Evolutionary conservation across 2,113 vertebrate genomes (phyloP).

Genomic region (Otis tarda): DNA sequence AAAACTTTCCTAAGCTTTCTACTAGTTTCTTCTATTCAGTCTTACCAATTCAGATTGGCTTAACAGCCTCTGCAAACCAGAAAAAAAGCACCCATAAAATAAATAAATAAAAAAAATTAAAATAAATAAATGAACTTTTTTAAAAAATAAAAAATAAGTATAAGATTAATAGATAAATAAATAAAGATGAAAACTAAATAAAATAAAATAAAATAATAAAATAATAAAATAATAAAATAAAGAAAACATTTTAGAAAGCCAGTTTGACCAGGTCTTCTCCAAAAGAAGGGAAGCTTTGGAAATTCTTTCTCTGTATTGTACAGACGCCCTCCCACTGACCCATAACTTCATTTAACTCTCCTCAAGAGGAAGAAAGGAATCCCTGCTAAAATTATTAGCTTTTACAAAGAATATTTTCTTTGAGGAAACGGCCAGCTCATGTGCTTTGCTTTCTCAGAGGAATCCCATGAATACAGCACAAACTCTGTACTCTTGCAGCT

Average conservation of each 20-base stretch:
- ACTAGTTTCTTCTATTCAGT: not conserved
- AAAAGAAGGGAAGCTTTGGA: not conserved
- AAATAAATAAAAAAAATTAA: too few relatives aligned
- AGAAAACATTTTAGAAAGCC: not conserved
- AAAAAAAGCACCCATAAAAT: not conserved
- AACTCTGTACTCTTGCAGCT: not conserved
- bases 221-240: not conserved
- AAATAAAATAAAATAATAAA: too few relatives aligned
- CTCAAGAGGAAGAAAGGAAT: constrained; percentile 62
- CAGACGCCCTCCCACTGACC: constrained; percentile 51
- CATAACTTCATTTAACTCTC: constrained; percentile 52
- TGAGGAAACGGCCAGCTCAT: constrained; percentile 43
- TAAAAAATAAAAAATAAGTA: too few relatives aligned
- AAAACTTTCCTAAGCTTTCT: not conserved
- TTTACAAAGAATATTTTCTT: constrained; percentile 38
- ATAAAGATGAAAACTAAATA: too few relatives aligned
- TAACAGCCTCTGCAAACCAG: not conserved
- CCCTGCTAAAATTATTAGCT: constrained; percentile 52
- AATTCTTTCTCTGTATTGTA: not conserved
- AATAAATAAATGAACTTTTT: too few relatives aligned
- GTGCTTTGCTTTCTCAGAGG: constrained; percentile 42
- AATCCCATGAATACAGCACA: not conserved
- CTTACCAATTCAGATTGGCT: not conserved
- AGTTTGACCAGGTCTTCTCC: not conserved
- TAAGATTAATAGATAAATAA: too few relatives aligned